Evolutionary conservation across 2,797 vertebrate genomes (phyloP).

Genomic region (Graptemys geographica): DNA sequence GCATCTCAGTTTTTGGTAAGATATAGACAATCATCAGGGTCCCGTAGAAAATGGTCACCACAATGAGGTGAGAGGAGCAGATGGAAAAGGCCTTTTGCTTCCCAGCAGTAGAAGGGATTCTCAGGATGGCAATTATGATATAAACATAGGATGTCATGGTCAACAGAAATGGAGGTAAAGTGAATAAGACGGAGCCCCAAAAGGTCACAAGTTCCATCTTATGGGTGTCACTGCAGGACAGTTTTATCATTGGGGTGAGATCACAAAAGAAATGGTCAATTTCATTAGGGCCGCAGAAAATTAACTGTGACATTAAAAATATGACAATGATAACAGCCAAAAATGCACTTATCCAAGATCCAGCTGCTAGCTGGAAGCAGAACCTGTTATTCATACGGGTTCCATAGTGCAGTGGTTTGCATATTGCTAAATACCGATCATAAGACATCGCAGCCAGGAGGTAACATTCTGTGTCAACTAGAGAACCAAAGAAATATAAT

Average conservation of each 20-base stretch:
- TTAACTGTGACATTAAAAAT: not conserved
- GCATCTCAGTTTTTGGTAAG: not conserved
- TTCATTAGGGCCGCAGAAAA: not conserved
- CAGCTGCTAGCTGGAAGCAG: not conserved
- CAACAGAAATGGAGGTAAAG: slow-evolving; percentile 44
- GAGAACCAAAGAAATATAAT: slow-evolving; percentile 50
- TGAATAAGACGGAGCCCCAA: slow-evolving; percentile 14
- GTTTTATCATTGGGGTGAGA: not conserved
- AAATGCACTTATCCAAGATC: not conserved
- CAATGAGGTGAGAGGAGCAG: slow-evolving; percentile 39
- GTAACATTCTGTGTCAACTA: slow-evolving; percentile 52
- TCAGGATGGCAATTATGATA: slow-evolving; percentile 27
- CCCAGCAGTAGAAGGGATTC: slow-evolving; percentile 14
- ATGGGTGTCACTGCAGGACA: slow-evolving; percentile 26
- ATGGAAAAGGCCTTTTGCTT: slow-evolving; percentile 40
- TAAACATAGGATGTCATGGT: slow-evolving; percentile 42
- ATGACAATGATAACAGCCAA: not conserved
- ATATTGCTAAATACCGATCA: not conserved
- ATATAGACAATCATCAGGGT: slow-evolving; percentile 41
- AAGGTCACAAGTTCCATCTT: not conserved
- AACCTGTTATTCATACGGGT: not conserved
- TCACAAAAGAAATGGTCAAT: not conserved
- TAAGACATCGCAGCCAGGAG: slow-evolving; percentile 61
- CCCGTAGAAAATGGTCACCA: slow-evolving; percentile 51
- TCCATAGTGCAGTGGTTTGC: not conserved